Conservation (phyloP, 35 echinoderm and acorn worm genomes). For the Eucidaris tribuloides region DNA sequence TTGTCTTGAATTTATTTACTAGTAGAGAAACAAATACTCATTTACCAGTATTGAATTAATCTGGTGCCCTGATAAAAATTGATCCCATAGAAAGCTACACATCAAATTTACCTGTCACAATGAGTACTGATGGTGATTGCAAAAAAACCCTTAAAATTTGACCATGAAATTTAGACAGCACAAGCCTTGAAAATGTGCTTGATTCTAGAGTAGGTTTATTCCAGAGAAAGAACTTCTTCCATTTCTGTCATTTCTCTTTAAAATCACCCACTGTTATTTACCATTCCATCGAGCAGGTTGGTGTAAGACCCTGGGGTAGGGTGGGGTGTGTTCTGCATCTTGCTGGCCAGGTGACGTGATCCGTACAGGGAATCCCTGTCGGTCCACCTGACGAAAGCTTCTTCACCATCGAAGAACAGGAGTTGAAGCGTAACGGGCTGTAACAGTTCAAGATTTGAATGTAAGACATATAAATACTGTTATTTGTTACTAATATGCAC, state of each 20-base stretch:
- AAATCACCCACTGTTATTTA: neutral
- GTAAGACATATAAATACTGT: neutral
- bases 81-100: too few species aligned
- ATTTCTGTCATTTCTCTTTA: neutral
- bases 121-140: too few species aligned
- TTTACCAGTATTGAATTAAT: too few species aligned
- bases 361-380: conserved; percentile 69
- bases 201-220: neutral
- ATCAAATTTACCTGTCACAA: too few species aligned
- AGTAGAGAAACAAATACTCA: too few species aligned
- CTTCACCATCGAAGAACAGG: conserved; percentile 95
- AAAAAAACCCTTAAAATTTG: too few species aligned
- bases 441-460: neutral
- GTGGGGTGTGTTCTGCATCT: conserved; percentile 52
- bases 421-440: conserved; percentile 85
- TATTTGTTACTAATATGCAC: neutral
- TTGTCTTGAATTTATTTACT: too few species aligned
- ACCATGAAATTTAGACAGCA: too few species aligned
- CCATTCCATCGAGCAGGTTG: conserved; percentile 80
- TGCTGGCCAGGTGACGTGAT: conserved; percentile 62
- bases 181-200: neutral
- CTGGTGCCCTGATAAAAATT: too few species aligned
- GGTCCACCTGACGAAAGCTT: conserved; percentile 71
- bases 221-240: neutral
- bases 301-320: neutral